Evolutionary conservation across 2,888 invertebrate genomes (phyloP).

Genomic region (Galerucella nymphaeae): DNA sequence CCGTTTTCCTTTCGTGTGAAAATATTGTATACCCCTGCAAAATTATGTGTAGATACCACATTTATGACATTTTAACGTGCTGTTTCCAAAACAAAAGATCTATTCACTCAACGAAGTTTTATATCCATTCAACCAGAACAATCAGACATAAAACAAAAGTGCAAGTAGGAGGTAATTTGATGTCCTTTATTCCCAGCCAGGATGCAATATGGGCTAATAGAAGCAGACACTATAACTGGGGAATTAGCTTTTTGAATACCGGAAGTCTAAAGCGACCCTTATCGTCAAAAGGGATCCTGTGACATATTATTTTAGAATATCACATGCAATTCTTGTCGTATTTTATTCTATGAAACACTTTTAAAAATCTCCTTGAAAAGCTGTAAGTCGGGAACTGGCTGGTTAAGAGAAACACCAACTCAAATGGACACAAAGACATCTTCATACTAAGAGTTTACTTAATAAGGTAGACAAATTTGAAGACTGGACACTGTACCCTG

Average conservation of each 20-base stretch:
- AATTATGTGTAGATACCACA: conserved; percentile 6
- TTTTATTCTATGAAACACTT: background rate
- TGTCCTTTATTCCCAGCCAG: conserved; percentile 23
- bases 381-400: no score
- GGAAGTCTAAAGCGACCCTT: conserved; percentile 21
- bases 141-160: conserved; percentile 27
- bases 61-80: conserved; percentile 18
- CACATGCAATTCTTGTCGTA: conserved; percentile 8
- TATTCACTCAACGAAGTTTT: conserved; percentile 12
- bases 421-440: no score
- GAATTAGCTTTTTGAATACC: conserved; percentile 19
- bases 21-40: background rate
- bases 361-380: no score
- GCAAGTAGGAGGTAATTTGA: conserved; percentile 26
- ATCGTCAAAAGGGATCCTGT: conserved; percentile 10
- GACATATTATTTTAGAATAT: conserved; percentile 15
- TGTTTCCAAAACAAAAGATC: conserved; percentile 17
- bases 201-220: conserved; percentile 25
- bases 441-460: no score
- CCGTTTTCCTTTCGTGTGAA: conserved; percentile 13
- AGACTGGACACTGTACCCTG: no score
- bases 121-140: conserved; percentile 27
- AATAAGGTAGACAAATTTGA: no score
- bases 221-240: conserved; percentile 19
- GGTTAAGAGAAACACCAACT: no score